Evolutionary conservation across 2,888 invertebrate species (phyloP).

Genomic region (Tetheella fluctuosa): DNA sequence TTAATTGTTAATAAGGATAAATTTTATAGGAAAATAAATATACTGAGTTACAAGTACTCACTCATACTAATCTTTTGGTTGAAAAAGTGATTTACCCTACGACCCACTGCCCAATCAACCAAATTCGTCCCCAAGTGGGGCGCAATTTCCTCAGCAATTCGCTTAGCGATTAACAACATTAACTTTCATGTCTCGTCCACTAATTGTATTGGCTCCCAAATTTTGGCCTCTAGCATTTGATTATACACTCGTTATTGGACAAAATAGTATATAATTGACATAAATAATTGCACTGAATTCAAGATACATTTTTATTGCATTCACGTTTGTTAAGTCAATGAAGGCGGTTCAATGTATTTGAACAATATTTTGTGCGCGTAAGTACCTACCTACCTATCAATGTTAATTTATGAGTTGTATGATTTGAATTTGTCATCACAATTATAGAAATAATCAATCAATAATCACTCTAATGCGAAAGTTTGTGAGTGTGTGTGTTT

Average conservation of each 20-base stretch:
- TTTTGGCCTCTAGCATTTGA: conserved; percentile 60
- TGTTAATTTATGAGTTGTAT: no score
- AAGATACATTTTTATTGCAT: conserved; percentile 1
- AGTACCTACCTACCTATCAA: no score
- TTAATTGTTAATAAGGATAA: no score
- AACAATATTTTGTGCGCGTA: no score
- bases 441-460: no score
- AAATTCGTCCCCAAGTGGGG: conserved; percentile 64
- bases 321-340: not conserved
- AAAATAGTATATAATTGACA: conserved; percentile 50
- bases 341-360: no score
- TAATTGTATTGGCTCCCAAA: conserved; percentile 73
- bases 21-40: not conserved
- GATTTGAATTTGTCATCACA: no score
- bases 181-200: conserved; percentile 76
- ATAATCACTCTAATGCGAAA: no score
- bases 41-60: no score
- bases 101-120: conserved; percentile 75
- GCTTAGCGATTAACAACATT: conserved; percentile 74
- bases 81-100: conserved; percentile 37
- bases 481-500: no score
- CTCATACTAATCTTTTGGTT: conserved; percentile 12
- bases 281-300: conserved; percentile 17
- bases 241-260: conserved; percentile 57
- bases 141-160: conserved; percentile 78